These are phyloP conservation scores for Branchinecta sandiegonensis DNA, from an alignment of 2,888 invertebrate species.

Conservation along the genomic window DNA sequence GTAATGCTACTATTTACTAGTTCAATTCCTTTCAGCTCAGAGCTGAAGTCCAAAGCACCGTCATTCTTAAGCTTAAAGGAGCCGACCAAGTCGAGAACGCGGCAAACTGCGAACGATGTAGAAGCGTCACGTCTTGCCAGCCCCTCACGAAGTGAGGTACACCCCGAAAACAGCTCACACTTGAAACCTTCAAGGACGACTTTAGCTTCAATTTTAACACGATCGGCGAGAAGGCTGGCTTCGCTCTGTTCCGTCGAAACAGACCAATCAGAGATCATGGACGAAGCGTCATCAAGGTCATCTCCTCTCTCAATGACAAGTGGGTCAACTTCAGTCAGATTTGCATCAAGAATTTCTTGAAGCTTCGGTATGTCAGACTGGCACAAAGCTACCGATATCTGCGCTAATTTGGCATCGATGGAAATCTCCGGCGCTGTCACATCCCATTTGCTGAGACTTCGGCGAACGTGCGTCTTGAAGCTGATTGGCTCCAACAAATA, in stretches of 20 bases:
- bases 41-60: neutral
- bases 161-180: neutral
- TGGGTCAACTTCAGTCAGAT: neutral
- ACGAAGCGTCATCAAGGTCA: neutral
- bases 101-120: neutral
- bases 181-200: neutral
- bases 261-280: neutral
- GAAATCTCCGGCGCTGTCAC: neutral
- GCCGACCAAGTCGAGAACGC: neutral
- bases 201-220: neutral
- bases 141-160: neutral
- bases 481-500: constrained; percentile 3
- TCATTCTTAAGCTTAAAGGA: neutral
- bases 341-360: neutral
- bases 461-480: neutral
- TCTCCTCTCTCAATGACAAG: neutral
- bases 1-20: neutral
- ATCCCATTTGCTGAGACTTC: neutral
- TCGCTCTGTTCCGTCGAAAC: constrained; percentile 12
- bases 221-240: neutral
- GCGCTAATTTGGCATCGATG: neutral
- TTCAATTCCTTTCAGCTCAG: neutral
- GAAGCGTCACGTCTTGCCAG: neutral
- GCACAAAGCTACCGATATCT: neutral
- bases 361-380: neutral